Evolutionary conservation across 2,797 vertebrate genomes (phyloP).

Genomic region (Valencia hispanica): DNA sequence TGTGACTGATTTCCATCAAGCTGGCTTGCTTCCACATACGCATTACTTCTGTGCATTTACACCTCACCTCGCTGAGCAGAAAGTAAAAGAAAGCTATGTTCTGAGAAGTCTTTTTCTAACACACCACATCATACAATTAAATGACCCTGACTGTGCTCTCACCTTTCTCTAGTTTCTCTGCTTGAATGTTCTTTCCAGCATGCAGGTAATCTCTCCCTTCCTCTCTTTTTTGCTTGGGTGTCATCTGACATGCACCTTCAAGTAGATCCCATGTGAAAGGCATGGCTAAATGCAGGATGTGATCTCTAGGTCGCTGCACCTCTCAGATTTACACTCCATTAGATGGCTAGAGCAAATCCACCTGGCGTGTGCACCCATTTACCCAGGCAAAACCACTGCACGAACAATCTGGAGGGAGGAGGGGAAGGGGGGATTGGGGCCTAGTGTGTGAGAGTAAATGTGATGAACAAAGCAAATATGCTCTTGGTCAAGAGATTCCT

Average conservation of each 20-base stretch:
- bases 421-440: conserved; percentile 58
- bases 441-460: conserved; percentile 52
- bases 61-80: conserved; percentile 55
- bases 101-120: conserved; percentile 14
- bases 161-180: conserved; percentile 31
- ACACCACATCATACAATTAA: conserved; percentile 27
- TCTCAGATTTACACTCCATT: conserved; percentile 77
- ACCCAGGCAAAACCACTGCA: conserved; percentile 53
- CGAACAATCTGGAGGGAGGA: conserved; percentile 62
- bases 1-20: conserved; percentile 57
- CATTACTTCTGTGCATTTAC: conserved; percentile 67
- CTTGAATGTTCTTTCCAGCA: conserved; percentile 57
- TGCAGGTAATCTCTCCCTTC: conserved; percentile 49
- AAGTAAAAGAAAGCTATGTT: conserved; percentile 37
- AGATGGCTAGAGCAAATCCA: conserved; percentile 75
- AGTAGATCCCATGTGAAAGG: conserved; percentile 44
- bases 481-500: conserved; percentile 34
- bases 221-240: conserved; percentile 40
- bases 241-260: conserved; percentile 67
- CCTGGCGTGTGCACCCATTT: conserved; percentile 65
- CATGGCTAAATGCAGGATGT: conserved; percentile 59
- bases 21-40: conserved; percentile 63
- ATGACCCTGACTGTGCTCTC: conserved; percentile 39
- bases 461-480: conserved; percentile 61
- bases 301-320: conserved; percentile 48